Percentiles rank a stretch among this genome's conserved stretches.
phyloP scores from a whole-genome alignment of 37 sponge, comb jelly and placozoan species.

The Mnemiopsis leidyi region DNA sequence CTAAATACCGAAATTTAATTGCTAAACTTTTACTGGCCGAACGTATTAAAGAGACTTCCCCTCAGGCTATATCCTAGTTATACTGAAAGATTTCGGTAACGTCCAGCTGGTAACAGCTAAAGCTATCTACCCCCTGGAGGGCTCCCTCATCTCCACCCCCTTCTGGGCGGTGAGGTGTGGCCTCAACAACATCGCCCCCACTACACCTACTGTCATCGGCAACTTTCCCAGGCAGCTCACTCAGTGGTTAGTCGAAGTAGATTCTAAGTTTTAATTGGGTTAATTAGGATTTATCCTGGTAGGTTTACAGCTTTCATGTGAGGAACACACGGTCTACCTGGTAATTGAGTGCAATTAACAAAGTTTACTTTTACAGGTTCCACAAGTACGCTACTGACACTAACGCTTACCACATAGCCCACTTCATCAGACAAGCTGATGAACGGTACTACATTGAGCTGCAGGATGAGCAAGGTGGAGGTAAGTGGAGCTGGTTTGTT shows the following conservation, averaged over 20 bases:
- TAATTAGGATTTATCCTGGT: too few species aligned
- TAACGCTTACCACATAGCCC: constrained; percentile 15
- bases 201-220: neutral
- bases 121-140: constrained; percentile 58
- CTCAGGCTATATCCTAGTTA: constrained; percentile 10
- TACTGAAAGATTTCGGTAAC: constrained; percentile 56
- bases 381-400: constrained; percentile 15
- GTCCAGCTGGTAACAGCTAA: constrained; percentile 14
- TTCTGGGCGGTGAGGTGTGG: constrained; percentile 62
- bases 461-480: constrained; percentile 11
- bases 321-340: too few species aligned
- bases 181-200: constrained; percentile 47
- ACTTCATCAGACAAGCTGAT: constrained; percentile 46
- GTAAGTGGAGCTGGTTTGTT: too few species aligned
- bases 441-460: constrained; percentile 36
- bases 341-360: too few species aligned
- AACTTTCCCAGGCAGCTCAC: constrained; percentile 20
- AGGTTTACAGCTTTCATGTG: too few species aligned
- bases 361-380: constrained; percentile 28
- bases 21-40: too few species aligned
- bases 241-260: neutral
- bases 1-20: too few species aligned
- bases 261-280: too few species aligned
- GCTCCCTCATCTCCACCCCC: neutral
- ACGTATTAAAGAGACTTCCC: too few species aligned